phyloP scores from a whole-genome alignment of 2,888 invertebrate genomes.

The Lottia gigantea region DNA sequence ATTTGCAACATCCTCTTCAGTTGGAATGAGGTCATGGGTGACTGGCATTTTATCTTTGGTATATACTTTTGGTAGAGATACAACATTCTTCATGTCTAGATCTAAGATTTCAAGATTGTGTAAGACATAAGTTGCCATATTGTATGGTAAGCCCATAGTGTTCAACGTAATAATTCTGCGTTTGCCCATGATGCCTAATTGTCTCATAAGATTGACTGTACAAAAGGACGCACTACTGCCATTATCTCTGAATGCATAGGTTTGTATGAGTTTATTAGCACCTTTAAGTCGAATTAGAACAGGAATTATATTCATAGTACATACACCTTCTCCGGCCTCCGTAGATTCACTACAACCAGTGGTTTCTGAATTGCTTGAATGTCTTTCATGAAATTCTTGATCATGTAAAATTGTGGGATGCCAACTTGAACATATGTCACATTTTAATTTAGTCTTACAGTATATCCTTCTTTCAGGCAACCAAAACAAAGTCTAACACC shows the following conservation, averaged over 20 bases:
- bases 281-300: neutral
- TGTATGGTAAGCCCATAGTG: neutral
- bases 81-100: neutral
- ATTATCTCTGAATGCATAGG: constrained; percentile 21
- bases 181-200: neutral
- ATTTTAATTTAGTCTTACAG: neutral
- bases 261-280: neutral
- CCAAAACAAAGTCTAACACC: neutral
- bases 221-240: constrained; percentile 24
- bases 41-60: constrained; percentile 18
- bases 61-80: neutral
- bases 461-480: constrained; percentile 5
- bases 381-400: neutral
- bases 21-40: constrained; percentile 14
- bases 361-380: neutral
- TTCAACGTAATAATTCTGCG: neutral
- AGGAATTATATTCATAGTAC: neutral
- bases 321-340: neutral
- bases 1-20: constrained; percentile 10
- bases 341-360: neutral
- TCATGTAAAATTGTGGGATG: constrained; percentile 9
- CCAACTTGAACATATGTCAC: neutral
- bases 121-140: neutral
- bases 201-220: constrained; percentile 11
- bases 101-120: neutral